phyloP scores from a whole-genome alignment of 53 echinoderm and acorn worm species.

The Patiria pectinifera region DNA sequence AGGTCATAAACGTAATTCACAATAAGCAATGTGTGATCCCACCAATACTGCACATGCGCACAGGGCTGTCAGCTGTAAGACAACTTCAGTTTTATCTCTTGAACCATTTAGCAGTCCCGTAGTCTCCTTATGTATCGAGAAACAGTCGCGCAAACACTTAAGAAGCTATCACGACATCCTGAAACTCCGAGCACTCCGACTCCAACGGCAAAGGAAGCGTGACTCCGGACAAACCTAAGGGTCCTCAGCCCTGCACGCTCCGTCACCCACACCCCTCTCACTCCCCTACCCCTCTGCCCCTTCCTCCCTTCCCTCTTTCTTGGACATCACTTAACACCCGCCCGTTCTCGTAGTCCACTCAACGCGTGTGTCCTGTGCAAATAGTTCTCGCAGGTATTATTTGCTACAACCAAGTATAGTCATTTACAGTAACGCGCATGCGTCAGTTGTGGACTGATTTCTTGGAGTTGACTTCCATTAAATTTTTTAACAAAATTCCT shows the following conservation, averaged over 20 bases:
- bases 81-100: too few species aligned
- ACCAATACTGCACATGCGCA: too few species aligned
- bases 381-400: neutral
- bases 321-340: neutral
- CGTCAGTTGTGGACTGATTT: too few species aligned
- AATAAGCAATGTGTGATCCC: too few species aligned
- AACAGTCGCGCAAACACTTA: neutral
- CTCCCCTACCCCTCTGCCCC: neutral
- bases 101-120: neutral
- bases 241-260: constrained; percentile 32
- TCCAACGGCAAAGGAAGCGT: neutral
- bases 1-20: too few species aligned
- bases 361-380: constrained; percentile 1
- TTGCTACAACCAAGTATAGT: too few species aligned
- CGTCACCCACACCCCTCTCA: constrained; percentile 36
- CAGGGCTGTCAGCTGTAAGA: too few species aligned
- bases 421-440: too few species aligned
- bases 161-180: neutral
- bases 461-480: too few species aligned
- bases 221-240: constrained; percentile 25
- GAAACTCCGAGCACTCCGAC: neutral
- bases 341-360: neutral
- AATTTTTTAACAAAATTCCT: too few species aligned
- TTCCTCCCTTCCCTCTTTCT: constrained; percentile 23
- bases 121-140: neutral